Base-by-base conservation (phyloP, 2,797 vertebrate genomes). In the Brachyrhaphis roseni region DNA sequence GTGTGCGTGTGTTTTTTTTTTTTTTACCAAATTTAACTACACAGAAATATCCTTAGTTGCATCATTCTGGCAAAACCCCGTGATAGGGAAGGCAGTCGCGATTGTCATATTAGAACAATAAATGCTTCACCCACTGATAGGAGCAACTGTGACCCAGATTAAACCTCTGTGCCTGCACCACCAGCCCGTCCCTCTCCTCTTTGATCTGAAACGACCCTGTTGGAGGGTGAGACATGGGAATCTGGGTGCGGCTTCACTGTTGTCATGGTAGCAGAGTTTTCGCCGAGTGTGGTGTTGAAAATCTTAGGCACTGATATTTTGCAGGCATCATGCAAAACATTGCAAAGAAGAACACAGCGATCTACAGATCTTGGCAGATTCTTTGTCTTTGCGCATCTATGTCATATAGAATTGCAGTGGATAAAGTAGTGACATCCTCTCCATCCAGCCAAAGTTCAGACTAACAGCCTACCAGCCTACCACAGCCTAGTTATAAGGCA, bases 211-310 rank as follows among this genome's bases (percentile, higher is more conserved):
- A 39, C 2, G 20, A 84, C 79, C 76, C 80, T 64, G 84, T 75
- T 87, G 86, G 85, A 84, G 82, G 86, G 86, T 87, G 88, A 88
- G 87, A 88, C 45, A 73, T 31, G 78, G 81, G 36, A 84, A 82
- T 84, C 77, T 82, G 86, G 92, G 91, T 90, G 92, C 91, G 91
- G 88, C 78, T 91, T 91, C 57, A 15, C 81, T 86, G 93, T 94
- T 92, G 93, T 91, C 91, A 93, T 93, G 89, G 92, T 83, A 94
- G 93, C 91, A 82, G 82, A 88, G 86, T 91, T 82, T 88, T 82
- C 77, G 28, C 75, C 13, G 26, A 76, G 82, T 59, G 85, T 82
- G 13, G 57, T 20, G 78, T 75, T 74, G 47, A 84, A 82, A 83
- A 87, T 86, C 55, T 77, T 84, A 28, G 59, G 73, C 16, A 15